Conservation (phyloP, 2,888 invertebrate species). For the Mesorhabditis sp. region DNA sequence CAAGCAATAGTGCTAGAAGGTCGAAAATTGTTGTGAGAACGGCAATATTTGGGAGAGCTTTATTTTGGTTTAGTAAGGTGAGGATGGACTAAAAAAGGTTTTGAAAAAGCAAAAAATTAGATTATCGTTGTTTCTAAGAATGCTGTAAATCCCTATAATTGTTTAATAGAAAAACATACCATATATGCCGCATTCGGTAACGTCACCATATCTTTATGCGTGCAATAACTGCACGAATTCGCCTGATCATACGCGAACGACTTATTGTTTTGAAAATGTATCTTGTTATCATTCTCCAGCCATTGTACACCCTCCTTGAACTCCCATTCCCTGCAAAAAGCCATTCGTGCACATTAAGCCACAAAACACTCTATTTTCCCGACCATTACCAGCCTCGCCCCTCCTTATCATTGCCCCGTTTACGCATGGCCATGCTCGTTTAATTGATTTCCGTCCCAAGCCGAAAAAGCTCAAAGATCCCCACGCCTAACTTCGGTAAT, state of each 20-base stretch:
- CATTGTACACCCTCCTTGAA: slow-evolving; percentile 39
- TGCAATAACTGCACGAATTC: slow-evolving; percentile 24
- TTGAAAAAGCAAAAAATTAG: background rate
- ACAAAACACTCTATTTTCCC: too few species aligned
- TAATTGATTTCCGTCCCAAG: too few species aligned
- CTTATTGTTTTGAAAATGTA: slow-evolving; percentile 33
- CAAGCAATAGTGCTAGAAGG: slow-evolving; percentile 21
- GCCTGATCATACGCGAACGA: slow-evolving; percentile 22
- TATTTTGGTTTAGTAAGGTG: slow-evolving; percentile 18
- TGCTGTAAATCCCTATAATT: background rate
- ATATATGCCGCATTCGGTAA: slow-evolving; percentile 32
- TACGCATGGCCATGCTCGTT: too few species aligned
- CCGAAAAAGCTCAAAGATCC: too few species aligned
- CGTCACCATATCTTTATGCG: slow-evolving; percentile 19
- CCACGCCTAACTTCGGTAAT: too few species aligned
- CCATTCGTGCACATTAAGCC: background rate
- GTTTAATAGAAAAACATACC: slow-evolving; percentile 14
- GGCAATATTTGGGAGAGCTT: slow-evolving; percentile 10
- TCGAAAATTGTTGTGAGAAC: slow-evolving; percentile 16
- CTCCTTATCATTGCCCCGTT: too few species aligned
- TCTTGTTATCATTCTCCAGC: slow-evolving; percentile 27
- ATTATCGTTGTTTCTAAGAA: background rate
- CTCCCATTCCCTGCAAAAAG: slow-evolving; percentile 36
- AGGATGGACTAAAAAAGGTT: slow-evolving; percentile 9
- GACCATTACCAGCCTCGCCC: too few species aligned